phyloP scores from a whole-genome alignment of 2,888 invertebrate genomes.

The Alcis repandata region DNA sequence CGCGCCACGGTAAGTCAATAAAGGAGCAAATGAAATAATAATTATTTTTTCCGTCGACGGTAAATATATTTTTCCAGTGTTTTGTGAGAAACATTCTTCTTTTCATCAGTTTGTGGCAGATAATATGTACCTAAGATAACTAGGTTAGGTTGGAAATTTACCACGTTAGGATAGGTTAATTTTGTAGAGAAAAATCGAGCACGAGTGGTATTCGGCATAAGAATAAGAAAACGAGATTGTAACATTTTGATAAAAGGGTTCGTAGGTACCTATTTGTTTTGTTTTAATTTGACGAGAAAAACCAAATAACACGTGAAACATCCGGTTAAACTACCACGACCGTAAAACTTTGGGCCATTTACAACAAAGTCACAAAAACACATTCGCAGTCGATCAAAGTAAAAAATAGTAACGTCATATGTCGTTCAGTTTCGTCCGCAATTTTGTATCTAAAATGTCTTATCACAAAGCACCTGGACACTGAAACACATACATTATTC shows the following conservation, averaged over 20 bases:
- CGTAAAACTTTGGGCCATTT: too few species aligned
- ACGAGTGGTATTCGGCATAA: too few species aligned
- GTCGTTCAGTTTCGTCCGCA: background rate
- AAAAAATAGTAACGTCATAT: background rate
- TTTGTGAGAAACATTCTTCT: constrained; percentile 17
- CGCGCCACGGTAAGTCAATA: constrained; percentile 49
- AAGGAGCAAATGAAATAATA: constrained; percentile 55
- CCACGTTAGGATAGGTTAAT: too few species aligned
- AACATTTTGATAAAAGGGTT: too few species aligned
- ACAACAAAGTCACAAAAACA: background rate
- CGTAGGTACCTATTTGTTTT: too few species aligned
- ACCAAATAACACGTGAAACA: too few species aligned
- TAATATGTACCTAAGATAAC: background rate
- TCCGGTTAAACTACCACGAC: too few species aligned
- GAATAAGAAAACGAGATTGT: too few species aligned
- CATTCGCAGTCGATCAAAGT: background rate
- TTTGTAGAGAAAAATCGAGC: too few species aligned
- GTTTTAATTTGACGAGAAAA: too few species aligned
- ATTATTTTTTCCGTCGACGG: constrained; percentile 47
- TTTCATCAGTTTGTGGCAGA: background rate
- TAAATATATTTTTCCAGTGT: constrained; percentile 48
- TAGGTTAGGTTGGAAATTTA: too few species aligned
- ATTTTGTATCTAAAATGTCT: constrained; percentile 24
- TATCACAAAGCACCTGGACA: constrained; percentile 17
- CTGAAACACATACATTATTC: constrained; percentile 26